phyloP scores from a whole-genome alignment of 2,113 vertebrate genomes.

The Coryphaenoides rupestris region DNA sequence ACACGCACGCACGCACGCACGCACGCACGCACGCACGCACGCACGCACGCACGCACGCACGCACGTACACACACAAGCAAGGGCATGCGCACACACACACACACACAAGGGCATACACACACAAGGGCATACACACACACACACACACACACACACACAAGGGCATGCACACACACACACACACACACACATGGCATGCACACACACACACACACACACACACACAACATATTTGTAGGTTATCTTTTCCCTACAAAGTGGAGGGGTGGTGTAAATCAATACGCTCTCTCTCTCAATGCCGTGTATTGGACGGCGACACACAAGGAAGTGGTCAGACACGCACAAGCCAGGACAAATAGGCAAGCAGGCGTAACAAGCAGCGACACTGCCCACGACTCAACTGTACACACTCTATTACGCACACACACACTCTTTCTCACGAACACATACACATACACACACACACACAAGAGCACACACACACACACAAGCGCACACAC shows the following conservation, averaged over 20 bases:
- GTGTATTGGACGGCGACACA: background rate
- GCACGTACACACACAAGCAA: too few species aligned
- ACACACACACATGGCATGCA: background rate
- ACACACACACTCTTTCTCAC: background rate
- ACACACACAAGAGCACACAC: too few species aligned
- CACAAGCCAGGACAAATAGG: background rate
- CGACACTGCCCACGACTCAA: background rate
- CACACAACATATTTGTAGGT: background rate
- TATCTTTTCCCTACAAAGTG: background rate
- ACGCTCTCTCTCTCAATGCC: slow-evolving; percentile 2
- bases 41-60: too few species aligned
- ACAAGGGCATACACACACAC: background rate
- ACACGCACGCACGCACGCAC: too few species aligned
- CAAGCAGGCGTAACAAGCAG: background rate
- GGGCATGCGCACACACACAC: background rate
- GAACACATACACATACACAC: too few species aligned
- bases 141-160: background rate
- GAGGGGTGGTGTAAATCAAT: slow-evolving; percentile 6
- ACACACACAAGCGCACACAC: too few species aligned
- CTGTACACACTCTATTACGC: background rate
- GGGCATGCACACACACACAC: background rate
- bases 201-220: background rate
- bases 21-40: too few species aligned
- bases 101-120: background rate
- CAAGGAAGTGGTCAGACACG: background rate